Conservation (phyloP, 2,113 vertebrate species). For the Myotis yumanensis region DNA sequence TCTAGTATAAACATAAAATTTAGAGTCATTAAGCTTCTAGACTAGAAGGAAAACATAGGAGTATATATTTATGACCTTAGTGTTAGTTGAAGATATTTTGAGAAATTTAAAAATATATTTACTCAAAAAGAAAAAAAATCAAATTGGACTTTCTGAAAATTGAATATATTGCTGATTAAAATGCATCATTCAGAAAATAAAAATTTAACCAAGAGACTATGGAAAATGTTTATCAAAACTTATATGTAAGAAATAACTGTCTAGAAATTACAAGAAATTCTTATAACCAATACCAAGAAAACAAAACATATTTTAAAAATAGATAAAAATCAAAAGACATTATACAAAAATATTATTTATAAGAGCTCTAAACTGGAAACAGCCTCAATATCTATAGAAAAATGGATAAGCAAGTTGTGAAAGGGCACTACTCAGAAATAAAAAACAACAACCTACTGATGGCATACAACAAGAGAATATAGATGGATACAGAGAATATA, state of each 20-base stretch:
- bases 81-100: background rate
- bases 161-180: background rate
- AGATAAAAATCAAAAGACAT: background rate
- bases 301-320: background rate
- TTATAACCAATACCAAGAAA: background rate
- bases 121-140: background rate
- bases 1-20: background rate
- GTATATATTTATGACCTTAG: background rate
- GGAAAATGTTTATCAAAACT: background rate
- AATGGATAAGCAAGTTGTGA: background rate
- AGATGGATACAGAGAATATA: background rate
- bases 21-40: background rate
- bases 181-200: conserved; percentile 18
- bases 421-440: background rate
- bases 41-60: background rate
- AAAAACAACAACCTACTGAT: background rate
- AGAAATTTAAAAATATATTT: background rate
- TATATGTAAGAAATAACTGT: background rate
- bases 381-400: background rate
- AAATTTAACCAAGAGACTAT: background rate
- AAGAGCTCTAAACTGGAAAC: background rate
- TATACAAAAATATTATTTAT: background rate
- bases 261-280: background rate
- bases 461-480: background rate
- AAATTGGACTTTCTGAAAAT: conserved; percentile 22